Base-by-base conservation (phyloP, 2,888 invertebrate species). In the Disparrhopalites patrizii region DNA sequence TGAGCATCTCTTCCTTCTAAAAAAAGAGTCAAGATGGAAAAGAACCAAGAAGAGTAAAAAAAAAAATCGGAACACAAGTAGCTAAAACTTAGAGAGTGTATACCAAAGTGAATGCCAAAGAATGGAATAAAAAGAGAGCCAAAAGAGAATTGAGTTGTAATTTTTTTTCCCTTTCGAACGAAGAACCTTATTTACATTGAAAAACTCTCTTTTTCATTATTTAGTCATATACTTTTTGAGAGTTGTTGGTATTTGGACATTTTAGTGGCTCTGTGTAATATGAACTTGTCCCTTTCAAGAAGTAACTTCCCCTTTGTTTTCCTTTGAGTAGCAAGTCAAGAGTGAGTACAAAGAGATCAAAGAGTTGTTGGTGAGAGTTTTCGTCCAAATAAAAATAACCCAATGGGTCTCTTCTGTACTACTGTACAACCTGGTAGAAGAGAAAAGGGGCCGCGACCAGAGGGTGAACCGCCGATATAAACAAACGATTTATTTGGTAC, bases 131-230 rank as follows among this genome's bases (percentile, higher is more conserved):
- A 13, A n/a, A 43, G 3, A 43, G 20, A 20, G 20, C n/a, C 4
- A 43, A 18, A 43, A 43, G 20, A 43, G 43, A 43, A 7, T 43
- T 4, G n/a, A 43, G 15, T 43, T 40, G 40, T 40, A 40, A 40
- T 40, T 40, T 18, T 20, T 8, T 10, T 40, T 20, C 40, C 3
- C 20, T 40, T 40, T 40, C 40, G 20, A 40, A 40, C 20, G 40
- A 40, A 40, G 31, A 52, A 54, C 15, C 54, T 54, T 30, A 54
- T 54, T 54, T 54, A 31, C 54, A 54, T 54, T 28, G 10, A 54
- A 54, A n/a, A 20, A 23, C 31, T 54, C 31, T 54, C 27, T 54
- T 54, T 54, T 54, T 54, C 31, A n/a, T 30, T 28, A 54, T 54
- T 40, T 54, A 47, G 47, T 23, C 47, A 47, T 47, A 23, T 25